Evolutionary conservation across 2,888 invertebrate species (phyloP).

Genomic region (Bombylius major): DNA sequence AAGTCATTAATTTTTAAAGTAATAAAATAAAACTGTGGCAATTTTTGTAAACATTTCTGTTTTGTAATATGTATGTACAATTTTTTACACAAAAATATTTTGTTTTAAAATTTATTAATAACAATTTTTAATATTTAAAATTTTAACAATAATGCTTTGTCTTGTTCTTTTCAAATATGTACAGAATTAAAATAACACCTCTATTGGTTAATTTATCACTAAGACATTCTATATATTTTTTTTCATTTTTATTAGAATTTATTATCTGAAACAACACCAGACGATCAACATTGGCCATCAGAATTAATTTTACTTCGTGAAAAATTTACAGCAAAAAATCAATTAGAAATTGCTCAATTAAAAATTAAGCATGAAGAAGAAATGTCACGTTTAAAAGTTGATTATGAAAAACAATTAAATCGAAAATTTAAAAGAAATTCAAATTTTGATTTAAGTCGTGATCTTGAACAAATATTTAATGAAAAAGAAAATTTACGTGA

Average conservation of each 20-base stretch:
- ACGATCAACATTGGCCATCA: slow-evolving; percentile 59
- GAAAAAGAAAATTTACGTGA: slow-evolving; percentile 52
- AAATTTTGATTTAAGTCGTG: slow-evolving; percentile 32
- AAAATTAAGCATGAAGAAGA: slow-evolving; percentile 48
- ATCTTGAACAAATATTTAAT: slow-evolving; percentile 30
- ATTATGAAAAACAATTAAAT: slow-evolving; percentile 34
- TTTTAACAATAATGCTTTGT: too few relatives aligned
- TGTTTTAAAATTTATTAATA: too few relatives aligned
- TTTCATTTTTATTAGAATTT: slow-evolving; percentile 42
- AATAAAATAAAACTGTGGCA: too few relatives aligned
- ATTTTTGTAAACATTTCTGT: too few relatives aligned
- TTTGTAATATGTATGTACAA: too few relatives aligned
- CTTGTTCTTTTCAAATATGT: too few relatives aligned
- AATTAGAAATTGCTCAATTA: slow-evolving; percentile 44
- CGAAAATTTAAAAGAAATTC: slow-evolving; percentile 34
- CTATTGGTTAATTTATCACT: too few relatives aligned
- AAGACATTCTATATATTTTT: too few relatives aligned
- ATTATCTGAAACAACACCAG: slow-evolving; percentile 52
- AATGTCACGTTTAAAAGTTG: slow-evolving; percentile 36
- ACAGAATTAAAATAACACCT: too few relatives aligned
- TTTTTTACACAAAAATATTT: too few relatives aligned
- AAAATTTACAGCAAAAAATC: slow-evolving; percentile 56
- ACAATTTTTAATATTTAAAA: too few relatives aligned
- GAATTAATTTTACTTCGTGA: slow-evolving; percentile 60
- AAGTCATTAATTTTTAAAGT: too few relatives aligned